Percentiles rank a stretch among this genome's conserved stretches.
Conservation (phyloP, 2,888 invertebrate species). For the Heliconius cydno region DNA sequence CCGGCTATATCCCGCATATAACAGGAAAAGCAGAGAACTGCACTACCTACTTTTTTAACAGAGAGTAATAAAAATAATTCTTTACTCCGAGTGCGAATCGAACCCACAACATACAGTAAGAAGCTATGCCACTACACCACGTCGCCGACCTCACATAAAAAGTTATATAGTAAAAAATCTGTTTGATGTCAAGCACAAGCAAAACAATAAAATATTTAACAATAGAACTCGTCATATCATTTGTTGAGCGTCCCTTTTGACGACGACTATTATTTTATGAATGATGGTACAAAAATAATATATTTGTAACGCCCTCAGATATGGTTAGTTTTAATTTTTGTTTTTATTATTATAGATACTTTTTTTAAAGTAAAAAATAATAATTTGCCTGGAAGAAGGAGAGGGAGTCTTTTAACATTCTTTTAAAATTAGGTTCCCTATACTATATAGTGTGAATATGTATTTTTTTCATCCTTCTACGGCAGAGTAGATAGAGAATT, state of each 20-base stretch:
- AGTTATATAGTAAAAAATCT: conserved; percentile 19
- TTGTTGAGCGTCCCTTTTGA: conserved; percentile 82
- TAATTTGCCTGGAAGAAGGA: not conserved
- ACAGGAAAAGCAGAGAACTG: no score
- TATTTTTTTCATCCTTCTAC: no score
- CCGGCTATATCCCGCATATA: no score
- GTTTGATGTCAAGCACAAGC: conserved; percentile 55
- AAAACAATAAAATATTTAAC: conserved; percentile 79
- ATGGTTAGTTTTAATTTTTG: not conserved
- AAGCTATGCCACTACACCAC: no score
- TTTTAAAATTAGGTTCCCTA: not conserved
- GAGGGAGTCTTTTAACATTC: no score
- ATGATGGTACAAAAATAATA: conserved; percentile 66
- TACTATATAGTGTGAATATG: not conserved
- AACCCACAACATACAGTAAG: not conserved
- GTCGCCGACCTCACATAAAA: not conserved
- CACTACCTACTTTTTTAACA: not conserved
- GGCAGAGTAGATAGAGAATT: no score
- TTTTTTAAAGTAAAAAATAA: not conserved
- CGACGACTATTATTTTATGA: conserved; percentile 81
- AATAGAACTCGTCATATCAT: conserved; percentile 81
- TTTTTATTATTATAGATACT: not conserved
- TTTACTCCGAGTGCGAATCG: not conserved
- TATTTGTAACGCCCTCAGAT: conserved; percentile 50
- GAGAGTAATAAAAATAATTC: not conserved